Conservation (phyloP, 2,113 vertebrate genomes). For the Channa argus region DNA sequence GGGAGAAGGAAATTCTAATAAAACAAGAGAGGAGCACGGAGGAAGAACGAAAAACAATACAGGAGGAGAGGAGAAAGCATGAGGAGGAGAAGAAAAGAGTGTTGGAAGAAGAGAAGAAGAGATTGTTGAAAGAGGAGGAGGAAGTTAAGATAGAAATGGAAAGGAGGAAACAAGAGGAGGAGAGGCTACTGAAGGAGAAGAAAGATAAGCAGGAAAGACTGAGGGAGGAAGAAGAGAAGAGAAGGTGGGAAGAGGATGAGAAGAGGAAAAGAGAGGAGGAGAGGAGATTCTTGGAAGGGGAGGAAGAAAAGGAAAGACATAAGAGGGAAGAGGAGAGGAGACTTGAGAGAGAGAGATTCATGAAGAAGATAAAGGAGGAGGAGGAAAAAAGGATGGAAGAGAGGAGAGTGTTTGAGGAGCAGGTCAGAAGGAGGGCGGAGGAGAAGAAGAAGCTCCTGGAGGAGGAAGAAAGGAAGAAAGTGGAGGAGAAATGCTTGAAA, state of each 20-base stretch:
- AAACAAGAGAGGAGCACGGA: constrained; percentile 48
- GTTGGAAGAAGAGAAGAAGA: constrained; percentile 67
- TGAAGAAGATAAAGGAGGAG: not conserved
- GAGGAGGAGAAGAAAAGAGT: constrained; percentile 44
- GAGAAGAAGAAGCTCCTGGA: constrained; percentile 32
- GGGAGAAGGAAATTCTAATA: constrained; percentile 26
- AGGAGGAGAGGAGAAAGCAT: constrained; percentile 40
- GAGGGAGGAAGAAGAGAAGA: constrained; percentile 53
- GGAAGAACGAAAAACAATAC: constrained; percentile 35
- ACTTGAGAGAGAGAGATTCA: constrained; percentile 39
- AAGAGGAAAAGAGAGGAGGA: constrained; percentile 56
- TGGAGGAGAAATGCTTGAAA: not conserved
- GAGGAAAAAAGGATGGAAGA: constrained; percentile 45
- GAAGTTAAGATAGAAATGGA: not conserved
- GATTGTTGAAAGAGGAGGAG: constrained; percentile 66
- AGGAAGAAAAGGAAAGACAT: constrained; percentile 47
- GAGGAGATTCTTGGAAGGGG: not conserved
- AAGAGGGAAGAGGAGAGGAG: constrained; percentile 51
- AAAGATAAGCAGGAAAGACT: constrained; percentile 24
- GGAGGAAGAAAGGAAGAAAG: constrained; percentile 22
- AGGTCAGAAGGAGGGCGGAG: constrained; percentile 35
- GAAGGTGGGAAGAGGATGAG: constrained; percentile 56
- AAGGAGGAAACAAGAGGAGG: constrained; percentile 62
- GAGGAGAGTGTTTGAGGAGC: constrained; percentile 48
- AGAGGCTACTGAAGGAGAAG: constrained; percentile 50